Conservation (phyloP, 2,113 vertebrate genomes). For the Lepisosteus osseus region DNA sequence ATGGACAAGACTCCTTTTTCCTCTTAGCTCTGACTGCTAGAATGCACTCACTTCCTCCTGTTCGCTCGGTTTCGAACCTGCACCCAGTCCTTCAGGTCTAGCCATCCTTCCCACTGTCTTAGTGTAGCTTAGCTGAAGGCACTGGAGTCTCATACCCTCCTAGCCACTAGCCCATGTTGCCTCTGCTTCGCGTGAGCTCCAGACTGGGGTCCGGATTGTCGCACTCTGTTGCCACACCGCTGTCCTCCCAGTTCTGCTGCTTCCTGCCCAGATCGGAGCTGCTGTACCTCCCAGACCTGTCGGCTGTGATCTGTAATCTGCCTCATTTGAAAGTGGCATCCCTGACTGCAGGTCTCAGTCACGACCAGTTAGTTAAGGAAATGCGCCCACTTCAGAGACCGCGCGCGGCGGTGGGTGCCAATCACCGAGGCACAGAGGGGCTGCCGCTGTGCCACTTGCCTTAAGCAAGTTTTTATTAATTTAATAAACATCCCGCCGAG, state of each 20-base stretch:
- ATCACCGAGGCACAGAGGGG: conserved; percentile 60
- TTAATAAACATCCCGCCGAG: conserved; percentile 71
- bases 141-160: too few relatives aligned
- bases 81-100: too few relatives aligned
- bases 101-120: too few relatives aligned
- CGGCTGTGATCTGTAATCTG: neutral
- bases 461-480: conserved; percentile 72
- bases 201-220: neutral
- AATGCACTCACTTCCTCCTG: too few relatives aligned
- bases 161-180: too few relatives aligned
- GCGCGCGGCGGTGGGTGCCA: conserved; percentile 53
- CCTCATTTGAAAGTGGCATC: conserved; percentile 40
- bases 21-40: too few relatives aligned
- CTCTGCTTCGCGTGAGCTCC: too few relatives aligned
- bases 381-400: conserved; percentile 51
- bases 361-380: conserved; percentile 71
- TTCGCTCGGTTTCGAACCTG: too few relatives aligned
- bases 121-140: too few relatives aligned
- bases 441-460: conserved; percentile 50
- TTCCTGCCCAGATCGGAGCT: neutral
- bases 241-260: neutral
- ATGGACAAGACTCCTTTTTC: too few relatives aligned
- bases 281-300: conserved; percentile 3
- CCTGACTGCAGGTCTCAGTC: conserved; percentile 58
- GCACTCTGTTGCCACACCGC: neutral